Conservation (phyloP, 2,797 vertebrate species). For the Pipistrellus kuhlii region DNA sequence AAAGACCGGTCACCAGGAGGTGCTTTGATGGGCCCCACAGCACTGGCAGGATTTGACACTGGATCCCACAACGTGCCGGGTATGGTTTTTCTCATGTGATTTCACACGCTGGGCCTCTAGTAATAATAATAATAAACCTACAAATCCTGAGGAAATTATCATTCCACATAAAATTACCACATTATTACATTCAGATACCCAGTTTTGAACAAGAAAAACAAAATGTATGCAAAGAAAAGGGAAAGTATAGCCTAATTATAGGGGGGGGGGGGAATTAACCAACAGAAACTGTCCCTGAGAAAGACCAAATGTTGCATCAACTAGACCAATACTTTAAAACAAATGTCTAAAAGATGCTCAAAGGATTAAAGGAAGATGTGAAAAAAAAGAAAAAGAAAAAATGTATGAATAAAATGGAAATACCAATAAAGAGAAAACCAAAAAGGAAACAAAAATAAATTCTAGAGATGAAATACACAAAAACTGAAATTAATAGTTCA, state of each 20-base stretch:
- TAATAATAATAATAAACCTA: not conserved
- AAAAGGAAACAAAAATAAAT: not conserved
- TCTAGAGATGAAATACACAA: constrained; percentile 4
- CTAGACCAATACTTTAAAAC: constrained; percentile 17
- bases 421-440: constrained; percentile 5
- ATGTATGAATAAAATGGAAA: not conserved
- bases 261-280: not conserved
- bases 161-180: not conserved
- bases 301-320: not conserved
- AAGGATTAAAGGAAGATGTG: not conserved
- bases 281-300: not conserved
- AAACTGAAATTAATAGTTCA: constrained; percentile 19
- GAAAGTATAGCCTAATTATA: not conserved
- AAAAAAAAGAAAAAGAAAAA: not conserved
- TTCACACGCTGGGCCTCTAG: not conserved
- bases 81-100: too few relatives aligned
- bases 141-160: not conserved
- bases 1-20: too few relatives aligned
- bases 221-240: not conserved
- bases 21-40: too few relatives aligned
- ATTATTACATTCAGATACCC: not conserved
- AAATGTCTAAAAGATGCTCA: not conserved
- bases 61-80: too few relatives aligned
- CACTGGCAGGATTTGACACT: too few relatives aligned
- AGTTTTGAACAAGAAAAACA: not conserved